Evolutionary conservation across 2,113 vertebrate species (phyloP), one percentile per base, ranked within the genome.

Genomic region (Sander lucioperca): DNA sequence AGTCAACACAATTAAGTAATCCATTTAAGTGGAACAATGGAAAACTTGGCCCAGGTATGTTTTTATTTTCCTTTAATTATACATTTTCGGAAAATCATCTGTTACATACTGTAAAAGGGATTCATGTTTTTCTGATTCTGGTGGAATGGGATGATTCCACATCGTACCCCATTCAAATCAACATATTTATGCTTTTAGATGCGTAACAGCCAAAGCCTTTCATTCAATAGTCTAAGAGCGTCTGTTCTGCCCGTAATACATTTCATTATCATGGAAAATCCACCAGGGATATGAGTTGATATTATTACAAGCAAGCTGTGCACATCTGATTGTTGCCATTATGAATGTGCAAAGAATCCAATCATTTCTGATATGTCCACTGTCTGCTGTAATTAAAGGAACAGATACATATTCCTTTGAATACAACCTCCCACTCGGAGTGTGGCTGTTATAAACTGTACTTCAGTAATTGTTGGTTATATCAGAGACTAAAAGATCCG

Each of bases 251-350:
- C 77, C 15, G 1, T 79, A 68, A 66, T 54, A 58, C 48, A 56
- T 85, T 79, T 84, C 68, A 82, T 88, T 79, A 79, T 81, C 57
- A 54, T 1, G 8, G 27, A 57, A 90, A 62, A 86, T 80, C 65
- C 65, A 76, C 62, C 58, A 64, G 59, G 73, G 81, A 80, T 75
- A 58, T 47, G 48, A 80, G 48, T 65, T 77, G 61, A 67, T 74
- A 51, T 90, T 75, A 74, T 63, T 64, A 83, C 73, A 71, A 68
- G 70, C 47, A 69, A 75, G 74, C 83, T 76, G 56, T 71, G 61
- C 62, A 64, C 65, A 83, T 72, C 58, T 74, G 48, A 84, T 75
- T 79, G 66, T 25, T 77, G 76, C 70, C 43, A 68, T 72, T 79
- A 62, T 80, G 36, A 73, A 50, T 62, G 39, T 77, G 63, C 72